Evolutionary conservation across 2,797 vertebrate genomes (phyloP), one percentile per base, ranked within the genome.

Genomic region (Sparidentex hasta): DNA sequence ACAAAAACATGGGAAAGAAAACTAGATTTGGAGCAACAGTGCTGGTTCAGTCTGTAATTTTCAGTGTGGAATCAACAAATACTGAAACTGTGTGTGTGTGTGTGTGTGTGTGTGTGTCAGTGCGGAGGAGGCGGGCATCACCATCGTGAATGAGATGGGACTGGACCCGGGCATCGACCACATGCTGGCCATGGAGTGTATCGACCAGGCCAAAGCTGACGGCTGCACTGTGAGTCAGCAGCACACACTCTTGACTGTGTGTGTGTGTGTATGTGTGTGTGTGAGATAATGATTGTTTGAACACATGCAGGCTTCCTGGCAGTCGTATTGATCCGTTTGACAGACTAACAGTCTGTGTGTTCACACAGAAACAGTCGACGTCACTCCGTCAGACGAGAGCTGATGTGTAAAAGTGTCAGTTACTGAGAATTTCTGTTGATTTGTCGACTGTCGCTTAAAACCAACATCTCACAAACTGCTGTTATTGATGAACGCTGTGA

Each of bases 121-220:
- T 38, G 95, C 90, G 69, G 94, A 96, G 92, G 96, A 97, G 66
- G 97, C 97, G 55, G 97, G 97, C 71, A 95, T 99, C 90, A 97
- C 96, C 38, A 94, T 99, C 41, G 80, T 98, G 76, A 97, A 97
- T 0, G 98, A 99, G 95, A 91, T 98, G 93, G 98, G 98, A 80
- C 90, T 99, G 95, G 98, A 99, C 92, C 98, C 98, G 38, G 98
- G 98, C 64, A 97, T 99, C 33, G 98, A 99, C 83, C 98, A 99
- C 91, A 99, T 99, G 98, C 78, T 99, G 93, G 98, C 98, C 0
- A 98, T 98, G 97, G 96, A 99, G 85, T 98, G 97, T n/a, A 98
- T 99, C 78, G 95, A 99, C 87, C 97, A 97, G 80, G 98, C 97
- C 9, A 98, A 97, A 90, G 97, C 96, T 78, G 95, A 97, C 47